Evolutionary conservation across 2,888 invertebrate genomes (phyloP), one percentile per base, ranked within the genome.

Genomic region (Dolichomitus sp.): DNA sequence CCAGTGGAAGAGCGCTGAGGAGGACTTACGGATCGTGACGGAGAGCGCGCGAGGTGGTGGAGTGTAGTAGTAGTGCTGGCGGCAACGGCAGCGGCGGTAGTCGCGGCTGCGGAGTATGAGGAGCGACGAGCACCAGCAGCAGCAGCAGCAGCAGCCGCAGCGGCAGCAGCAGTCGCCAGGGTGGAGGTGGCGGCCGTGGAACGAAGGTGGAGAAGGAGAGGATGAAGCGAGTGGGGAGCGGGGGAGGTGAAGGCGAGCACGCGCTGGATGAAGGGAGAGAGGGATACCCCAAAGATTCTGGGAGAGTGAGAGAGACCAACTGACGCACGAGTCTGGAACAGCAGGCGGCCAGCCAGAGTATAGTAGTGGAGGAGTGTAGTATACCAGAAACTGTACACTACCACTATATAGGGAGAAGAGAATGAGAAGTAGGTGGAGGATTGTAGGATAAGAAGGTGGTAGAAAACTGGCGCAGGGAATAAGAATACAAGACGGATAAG

Each of bases 241-340:
- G 61, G 84, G 50, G 52, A 65, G 70, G 48, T 33, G 52, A 42
- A 70, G 54, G 54, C 48, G 68, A 68, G 61, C 66, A 76, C 57
- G 65, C 59, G 65, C 75, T 66, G 76, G 65, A 75, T 81, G 63
- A 57, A 81, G 75, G 48, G 79, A 75, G 84, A 84, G 57, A 45
- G 74, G 9, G 66, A 65, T 48, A 42, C 72, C 54, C 72, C 59
- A 59, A 74, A 83, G 74, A 83, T 76, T 45, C 54, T 63, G 63
- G 37, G 78, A 14, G 54, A 23, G 85, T 81, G 76, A 82, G 80
- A 57, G 73, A 74, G 77, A 54, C 48, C 73, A 66, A 66, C 66
- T 61, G 78, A 69, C 80, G 69, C 76, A 86, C 84, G 85, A 84
- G 88, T 85, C 87, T 84, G 69, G 82, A 74, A 82, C 75, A 84